phyloP scores from a whole-genome alignment of 2,113 vertebrate genomes.

The Chamaetylas fuelleborni region DNA sequence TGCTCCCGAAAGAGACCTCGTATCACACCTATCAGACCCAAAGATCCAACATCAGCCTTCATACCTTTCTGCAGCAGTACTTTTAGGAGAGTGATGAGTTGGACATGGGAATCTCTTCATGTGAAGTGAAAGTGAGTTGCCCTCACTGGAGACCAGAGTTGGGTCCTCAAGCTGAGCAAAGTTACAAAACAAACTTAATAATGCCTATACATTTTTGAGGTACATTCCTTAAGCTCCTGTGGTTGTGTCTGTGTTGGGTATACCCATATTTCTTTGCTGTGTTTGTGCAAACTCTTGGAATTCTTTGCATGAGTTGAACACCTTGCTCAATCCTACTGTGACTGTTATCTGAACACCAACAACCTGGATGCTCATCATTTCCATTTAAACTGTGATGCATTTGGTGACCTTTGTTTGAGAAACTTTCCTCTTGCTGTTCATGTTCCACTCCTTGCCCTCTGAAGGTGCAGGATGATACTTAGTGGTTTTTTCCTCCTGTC shows the following conservation, averaged over 20 bases:
- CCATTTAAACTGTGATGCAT: neutral
- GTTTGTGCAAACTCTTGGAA: neutral
- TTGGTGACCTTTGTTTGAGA: neutral
- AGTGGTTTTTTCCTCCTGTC: neutral
- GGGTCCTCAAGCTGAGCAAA: neutral
- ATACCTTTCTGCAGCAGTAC: neutral
- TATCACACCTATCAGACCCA: rapidly evolving
- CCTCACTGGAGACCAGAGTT: neutral
- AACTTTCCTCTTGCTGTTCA: neutral
- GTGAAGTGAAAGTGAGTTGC: rapidly evolving
- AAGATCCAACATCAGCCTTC: neutral
- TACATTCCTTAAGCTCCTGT: neutral
- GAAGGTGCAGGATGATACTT: neutral
- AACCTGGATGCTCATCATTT: neutral
- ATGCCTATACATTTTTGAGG: rapidly evolving
- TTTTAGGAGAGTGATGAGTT: neutral
- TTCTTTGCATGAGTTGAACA: neutral
- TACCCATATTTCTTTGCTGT: neutral
- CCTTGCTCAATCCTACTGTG: neutral
- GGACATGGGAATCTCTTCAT: neutral
- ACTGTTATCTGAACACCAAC: neutral
- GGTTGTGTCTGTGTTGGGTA: neutral
- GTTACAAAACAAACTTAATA: neutral
- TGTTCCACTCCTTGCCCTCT: neutral
- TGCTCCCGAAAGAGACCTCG: neutral